Conservation (phyloP, 1,140 invertebrate species). For the Sinonovacula constricta region DNA sequence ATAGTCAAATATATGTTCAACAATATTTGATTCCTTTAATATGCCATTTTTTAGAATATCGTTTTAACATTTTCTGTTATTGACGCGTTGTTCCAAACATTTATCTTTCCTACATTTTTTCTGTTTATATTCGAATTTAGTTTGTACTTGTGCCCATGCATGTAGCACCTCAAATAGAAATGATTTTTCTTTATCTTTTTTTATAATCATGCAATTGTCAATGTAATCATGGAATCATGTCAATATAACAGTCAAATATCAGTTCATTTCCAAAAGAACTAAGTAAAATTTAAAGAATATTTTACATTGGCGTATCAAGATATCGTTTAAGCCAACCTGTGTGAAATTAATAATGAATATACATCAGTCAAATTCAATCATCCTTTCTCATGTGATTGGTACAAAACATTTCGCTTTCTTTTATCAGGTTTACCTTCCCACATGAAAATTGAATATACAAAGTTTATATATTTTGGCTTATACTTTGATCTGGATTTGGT, state of each 20-base stretch:
- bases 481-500: not conserved
- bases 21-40: not conserved
- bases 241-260: not conserved
- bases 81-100: not conserved
- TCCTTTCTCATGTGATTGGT: not conserved
- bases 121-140: not conserved
- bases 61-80: not conserved
- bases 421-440: constrained; percentile 4
- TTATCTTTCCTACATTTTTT: not conserved
- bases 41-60: not conserved
- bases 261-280: not conserved
- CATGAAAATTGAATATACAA: not conserved
- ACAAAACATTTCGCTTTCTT: not conserved
- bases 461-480: not conserved
- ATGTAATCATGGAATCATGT: no score
- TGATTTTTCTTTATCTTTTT: not conserved
- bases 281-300: not conserved
- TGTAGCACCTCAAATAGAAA: not conserved
- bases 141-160: not conserved
- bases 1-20: not conserved
- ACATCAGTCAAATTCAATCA: constrained; percentile 1
- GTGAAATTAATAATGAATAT: not conserved
- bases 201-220: not conserved
- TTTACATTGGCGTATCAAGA: not conserved
- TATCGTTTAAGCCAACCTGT: not conserved